These are phyloP conservation scores for Toxonevra muliebris DNA, from an alignment of 2,888 invertebrate species.

Conservation along the genomic window DNA sequence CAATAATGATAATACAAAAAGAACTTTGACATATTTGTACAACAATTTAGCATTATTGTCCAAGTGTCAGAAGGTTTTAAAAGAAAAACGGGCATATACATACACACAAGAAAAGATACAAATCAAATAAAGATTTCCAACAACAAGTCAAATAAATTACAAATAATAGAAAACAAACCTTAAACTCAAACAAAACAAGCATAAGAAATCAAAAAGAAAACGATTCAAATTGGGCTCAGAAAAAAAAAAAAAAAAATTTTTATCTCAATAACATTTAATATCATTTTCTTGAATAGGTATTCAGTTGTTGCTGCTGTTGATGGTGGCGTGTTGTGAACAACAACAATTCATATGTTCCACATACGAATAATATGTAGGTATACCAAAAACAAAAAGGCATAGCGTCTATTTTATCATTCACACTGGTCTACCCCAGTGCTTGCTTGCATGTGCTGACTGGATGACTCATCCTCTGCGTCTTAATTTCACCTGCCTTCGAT, in stretches of 20 bases:
- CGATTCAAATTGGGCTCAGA: background rate
- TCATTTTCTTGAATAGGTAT: background rate
- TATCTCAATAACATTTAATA: no score
- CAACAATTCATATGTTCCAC: conserved; percentile 51
- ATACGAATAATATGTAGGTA: background rate
- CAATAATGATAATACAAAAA: conserved; percentile 13
- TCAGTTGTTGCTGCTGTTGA: background rate
- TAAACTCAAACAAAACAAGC: background rate
- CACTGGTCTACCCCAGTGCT: no score
- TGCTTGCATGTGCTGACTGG: no score
- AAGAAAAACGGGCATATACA: background rate
- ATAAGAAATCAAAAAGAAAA: conserved; percentile 7
- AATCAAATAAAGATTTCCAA: conserved; percentile 42
- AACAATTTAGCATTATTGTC: conserved; percentile 37
- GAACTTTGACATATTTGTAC: conserved; percentile 52
- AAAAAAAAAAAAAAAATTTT: no score
- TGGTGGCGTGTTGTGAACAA: conserved; percentile 43
- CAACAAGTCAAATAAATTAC: no score
- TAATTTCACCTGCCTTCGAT: no score
- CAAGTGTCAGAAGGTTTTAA: background rate
- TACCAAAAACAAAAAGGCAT: no score
- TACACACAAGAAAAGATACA: conserved; percentile 18
- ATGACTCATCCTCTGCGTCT: no score
- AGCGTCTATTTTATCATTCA: no score
- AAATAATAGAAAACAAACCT: no score